Percentiles rank a stretch among this genome's conserved stretches.
Evolutionary conservation across 2,113 vertebrate genomes (phyloP).

Genomic region (Alethe diademata): DNA sequence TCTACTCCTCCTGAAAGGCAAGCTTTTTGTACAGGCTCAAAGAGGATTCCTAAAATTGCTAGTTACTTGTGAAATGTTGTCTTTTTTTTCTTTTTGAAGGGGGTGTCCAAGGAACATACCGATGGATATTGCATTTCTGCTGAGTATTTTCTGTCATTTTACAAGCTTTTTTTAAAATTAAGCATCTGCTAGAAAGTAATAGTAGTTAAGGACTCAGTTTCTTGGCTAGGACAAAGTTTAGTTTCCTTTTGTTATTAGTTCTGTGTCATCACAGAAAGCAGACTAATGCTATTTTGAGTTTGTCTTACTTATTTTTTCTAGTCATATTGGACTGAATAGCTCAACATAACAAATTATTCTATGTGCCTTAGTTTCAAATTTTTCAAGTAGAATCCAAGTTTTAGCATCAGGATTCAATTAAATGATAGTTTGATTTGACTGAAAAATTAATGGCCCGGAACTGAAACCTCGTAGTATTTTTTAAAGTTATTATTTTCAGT

Average conservation of each 20-base stretch:
- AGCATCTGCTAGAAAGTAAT: background rate
- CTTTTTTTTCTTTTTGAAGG: accelerated
- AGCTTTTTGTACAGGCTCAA: background rate
- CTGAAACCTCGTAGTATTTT: conserved; percentile 74
- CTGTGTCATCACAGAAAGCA: conserved; percentile 68
- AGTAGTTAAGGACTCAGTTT: conserved; percentile 41
- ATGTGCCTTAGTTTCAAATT: conserved; percentile 75
- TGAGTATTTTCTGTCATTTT: background rate
- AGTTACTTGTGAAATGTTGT: background rate
- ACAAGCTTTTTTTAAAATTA: background rate
- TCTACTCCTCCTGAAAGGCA: background rate
- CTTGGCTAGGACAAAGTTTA: conserved; percentile 46
- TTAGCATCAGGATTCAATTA: conserved; percentile 85
- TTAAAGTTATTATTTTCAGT: conserved; percentile 53
- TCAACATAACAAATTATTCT: conserved; percentile 81
- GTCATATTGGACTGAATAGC: conserved; percentile 74
- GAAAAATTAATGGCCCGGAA: conserved; percentile 83
- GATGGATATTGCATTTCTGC: background rate
- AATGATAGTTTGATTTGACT: conserved; percentile 82
- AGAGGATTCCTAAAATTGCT: background rate
- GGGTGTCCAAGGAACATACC: background rate
- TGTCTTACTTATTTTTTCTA: conserved; percentile 56
- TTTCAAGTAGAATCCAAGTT: conserved; percentile 79
- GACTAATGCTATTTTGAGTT: conserved; percentile 61
- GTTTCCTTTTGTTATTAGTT: conserved; percentile 71